These are phyloP conservation scores for Patagioenas fasciata DNA, from an alignment of 2,113 vertebrate genomes.

Conservation along the genomic window DNA sequence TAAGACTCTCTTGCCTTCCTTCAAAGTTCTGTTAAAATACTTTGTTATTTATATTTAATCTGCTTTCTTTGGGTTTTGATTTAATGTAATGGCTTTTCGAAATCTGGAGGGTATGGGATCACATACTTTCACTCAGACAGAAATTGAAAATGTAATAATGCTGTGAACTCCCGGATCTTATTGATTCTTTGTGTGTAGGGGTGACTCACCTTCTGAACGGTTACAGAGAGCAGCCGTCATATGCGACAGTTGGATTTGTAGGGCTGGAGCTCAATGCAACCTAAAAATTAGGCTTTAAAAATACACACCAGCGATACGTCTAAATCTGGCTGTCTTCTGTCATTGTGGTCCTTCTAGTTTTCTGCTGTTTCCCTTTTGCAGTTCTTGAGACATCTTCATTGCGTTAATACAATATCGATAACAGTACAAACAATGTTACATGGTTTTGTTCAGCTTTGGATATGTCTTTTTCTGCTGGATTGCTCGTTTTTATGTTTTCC, in stretches of 20 bases:
- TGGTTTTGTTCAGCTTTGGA: not conserved
- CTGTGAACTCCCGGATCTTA: conserved; percentile 28
- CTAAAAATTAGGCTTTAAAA: not conserved
- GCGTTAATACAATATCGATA: not conserved
- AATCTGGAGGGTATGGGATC: conserved; percentile 6
- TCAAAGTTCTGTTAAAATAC: not conserved
- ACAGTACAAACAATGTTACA: not conserved
- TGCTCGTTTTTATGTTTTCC: not conserved
- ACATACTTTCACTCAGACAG: not conserved
- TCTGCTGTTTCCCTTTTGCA: not conserved
- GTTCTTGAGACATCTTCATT: not conserved
- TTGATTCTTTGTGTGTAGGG: not conserved
- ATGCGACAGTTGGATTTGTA: not conserved
- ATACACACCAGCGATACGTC: not conserved
- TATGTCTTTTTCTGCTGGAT: not conserved
- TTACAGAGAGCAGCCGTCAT: not conserved
- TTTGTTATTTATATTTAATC: conserved; percentile 44
- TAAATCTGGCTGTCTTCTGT: not conserved
- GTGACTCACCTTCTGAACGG: not conserved
- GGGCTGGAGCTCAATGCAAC: not conserved
- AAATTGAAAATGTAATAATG: conserved; percentile 40
- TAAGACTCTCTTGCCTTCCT: not conserved
- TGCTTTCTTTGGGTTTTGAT: not conserved
- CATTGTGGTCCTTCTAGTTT: not conserved
- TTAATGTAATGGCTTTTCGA: conserved; percentile 20